Base-by-base conservation (phyloP, 2,797 vertebrate species). In the Oophaga sylvatica region DNA sequence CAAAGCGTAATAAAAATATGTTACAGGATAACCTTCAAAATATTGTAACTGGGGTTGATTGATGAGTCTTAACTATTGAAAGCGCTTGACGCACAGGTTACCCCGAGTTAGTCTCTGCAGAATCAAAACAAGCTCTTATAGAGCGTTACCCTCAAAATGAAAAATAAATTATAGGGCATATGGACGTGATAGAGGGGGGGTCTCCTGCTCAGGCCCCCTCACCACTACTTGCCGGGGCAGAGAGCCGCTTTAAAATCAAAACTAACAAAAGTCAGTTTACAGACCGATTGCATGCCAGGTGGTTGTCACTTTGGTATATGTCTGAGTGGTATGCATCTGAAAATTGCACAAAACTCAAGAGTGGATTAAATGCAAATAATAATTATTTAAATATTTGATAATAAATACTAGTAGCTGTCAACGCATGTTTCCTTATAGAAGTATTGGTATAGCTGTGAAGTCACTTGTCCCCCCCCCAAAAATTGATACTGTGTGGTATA, bases 1-100 rank as follows among this genome's bases (percentile, higher is more conserved):
- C 80, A 81, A 76, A 83, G 80, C 59, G 71, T 87, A 82, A 82
- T 87, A 87, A 82, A 53, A 82, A 87, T 75, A 82, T 85, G 80
- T 77, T 84, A 76, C 83, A 77, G 71, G 77, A 75, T 59, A 65
- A 48, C 68, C 53, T 87, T 87, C 68, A 87, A 53, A 87, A 81
- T 87, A 87, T 75, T 75, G 57, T 35, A 87, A 59, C 70, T 70
- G 76, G 41, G 79, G 71, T 62, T 87, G 79, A 80, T 86, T 68
- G 65, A 80, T 80, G 85, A 71, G 67, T 59, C 65, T 86, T 84
- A 76, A 77, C 83, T 65, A 65, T 75, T 84, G 56, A 45, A 63
- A 29, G 59, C 57, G 41, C 82, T 75, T 45, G 57, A 71, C 31
- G 11, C 56, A 76, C 6, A 60, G 19, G 31, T 63, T 57, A n/a